phyloP scores from a whole-genome alignment of 2,113 vertebrate species.

The Peromyscus maniculatus region DNA sequence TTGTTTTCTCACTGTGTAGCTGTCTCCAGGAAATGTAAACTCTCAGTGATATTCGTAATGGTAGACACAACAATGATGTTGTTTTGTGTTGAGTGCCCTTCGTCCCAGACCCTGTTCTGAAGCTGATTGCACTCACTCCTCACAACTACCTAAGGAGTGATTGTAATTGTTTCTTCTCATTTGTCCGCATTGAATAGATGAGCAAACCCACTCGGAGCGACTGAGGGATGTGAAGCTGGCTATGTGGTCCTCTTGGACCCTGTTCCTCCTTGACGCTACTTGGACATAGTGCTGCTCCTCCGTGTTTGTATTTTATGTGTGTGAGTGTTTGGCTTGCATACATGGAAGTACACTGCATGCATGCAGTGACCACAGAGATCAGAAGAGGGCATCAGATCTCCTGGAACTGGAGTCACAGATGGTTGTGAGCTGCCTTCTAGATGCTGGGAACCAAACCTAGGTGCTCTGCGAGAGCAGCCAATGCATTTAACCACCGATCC shows the following conservation, averaged over 20 bases:
- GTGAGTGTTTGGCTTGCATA: neutral
- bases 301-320: neutral
- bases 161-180: neutral
- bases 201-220: neutral
- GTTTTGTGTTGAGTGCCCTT: neutral
- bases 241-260: accelerated
- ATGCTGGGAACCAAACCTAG: neutral
- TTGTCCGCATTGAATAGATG: neutral
- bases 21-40: neutral
- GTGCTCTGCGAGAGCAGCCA: too few relatives aligned
- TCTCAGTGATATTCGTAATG: neutral
- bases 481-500: neutral
- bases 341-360: too few relatives aligned
- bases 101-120: neutral
- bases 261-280: neutral
- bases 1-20: neutral
- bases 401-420: neutral
- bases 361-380: neutral
- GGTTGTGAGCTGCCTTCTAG: neutral
- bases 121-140: neutral
- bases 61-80: neutral
- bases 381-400: neutral
- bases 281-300: neutral
- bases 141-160: neutral
- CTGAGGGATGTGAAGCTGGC: accelerated